Conservation (phyloP, 1,140 invertebrate genomes). For the Bicyclus anynana region DNA sequence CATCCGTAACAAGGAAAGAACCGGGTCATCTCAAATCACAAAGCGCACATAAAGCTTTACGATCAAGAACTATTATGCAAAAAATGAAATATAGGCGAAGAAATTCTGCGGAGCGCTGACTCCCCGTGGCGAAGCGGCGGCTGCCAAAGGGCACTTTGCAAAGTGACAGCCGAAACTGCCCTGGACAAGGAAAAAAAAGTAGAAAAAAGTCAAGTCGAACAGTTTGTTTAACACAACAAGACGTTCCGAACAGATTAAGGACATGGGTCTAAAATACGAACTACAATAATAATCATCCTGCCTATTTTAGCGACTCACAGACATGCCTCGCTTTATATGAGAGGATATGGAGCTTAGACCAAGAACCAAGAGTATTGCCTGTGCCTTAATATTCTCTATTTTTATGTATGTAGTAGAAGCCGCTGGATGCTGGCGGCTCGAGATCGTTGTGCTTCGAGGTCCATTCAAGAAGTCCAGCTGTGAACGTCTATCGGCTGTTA, state of each 20-base stretch:
- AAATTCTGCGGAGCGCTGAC: constrained; percentile 54
- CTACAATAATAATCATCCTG: no score
- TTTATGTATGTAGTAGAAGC: no score
- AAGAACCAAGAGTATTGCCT: no score
- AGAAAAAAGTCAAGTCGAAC: constrained; percentile 49
- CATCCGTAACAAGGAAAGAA: no score
- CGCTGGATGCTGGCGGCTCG: no score
- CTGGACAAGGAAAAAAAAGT: constrained; percentile 26
- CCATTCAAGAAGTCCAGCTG: no score
- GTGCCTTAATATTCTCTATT: no score
- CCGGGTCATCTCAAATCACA: not conserved
- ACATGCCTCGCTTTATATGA: no score
- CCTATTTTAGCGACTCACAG: no score
- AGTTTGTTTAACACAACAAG: constrained; percentile 72
- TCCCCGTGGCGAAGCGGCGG: constrained; percentile 54
- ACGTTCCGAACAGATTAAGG: constrained; percentile 34
- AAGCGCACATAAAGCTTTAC: constrained; percentile 12
- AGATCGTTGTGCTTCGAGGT: no score
- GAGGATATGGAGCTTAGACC: no score
- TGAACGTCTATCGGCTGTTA: no score
- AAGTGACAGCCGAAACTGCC: constrained; percentile 69
- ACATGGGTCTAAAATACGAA: not conserved
- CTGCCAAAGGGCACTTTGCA: constrained; percentile 43
- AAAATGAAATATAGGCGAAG: constrained; percentile 51
- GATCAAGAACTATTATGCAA: constrained; percentile 28